Conservation (phyloP, 2,113 vertebrate species). For the Acrocephalus kingi region DNA sequence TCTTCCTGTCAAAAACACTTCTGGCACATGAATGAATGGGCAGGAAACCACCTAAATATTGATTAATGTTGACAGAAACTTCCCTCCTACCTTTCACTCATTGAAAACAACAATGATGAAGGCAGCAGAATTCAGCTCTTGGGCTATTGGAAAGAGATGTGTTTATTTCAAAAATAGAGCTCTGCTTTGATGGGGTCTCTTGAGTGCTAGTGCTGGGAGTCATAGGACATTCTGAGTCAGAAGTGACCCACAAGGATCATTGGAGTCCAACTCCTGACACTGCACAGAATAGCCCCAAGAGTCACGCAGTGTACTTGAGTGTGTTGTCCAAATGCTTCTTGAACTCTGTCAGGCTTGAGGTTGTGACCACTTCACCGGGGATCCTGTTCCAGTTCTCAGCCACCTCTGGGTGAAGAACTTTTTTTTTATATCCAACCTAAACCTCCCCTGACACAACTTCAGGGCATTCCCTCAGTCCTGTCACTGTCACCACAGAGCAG, state of each 20-base stretch:
- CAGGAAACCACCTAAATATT: constrained; percentile 16
- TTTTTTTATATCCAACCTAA: not conserved
- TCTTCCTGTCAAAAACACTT: not conserved
- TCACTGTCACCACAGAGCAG: not conserved
- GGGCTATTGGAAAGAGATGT: not conserved
- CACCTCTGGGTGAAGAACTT: not conserved
- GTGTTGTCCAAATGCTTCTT: not conserved
- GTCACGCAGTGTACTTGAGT: not conserved
- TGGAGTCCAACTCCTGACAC: not conserved
- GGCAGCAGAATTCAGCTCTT: not conserved
- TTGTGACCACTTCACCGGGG: not conserved
- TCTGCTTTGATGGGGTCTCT: not conserved
- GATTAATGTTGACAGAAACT: constrained; percentile 7
- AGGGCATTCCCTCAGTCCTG: not conserved
- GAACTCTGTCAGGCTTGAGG: not conserved
- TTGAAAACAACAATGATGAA: not conserved
- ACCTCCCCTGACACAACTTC: not conserved
- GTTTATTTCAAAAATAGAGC: not conserved
- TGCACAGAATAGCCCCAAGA: not conserved
- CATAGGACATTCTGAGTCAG: not conserved
- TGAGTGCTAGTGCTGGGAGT: not conserved
- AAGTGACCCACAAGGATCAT: not conserved
- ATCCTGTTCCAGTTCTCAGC: not conserved
- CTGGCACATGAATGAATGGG: not conserved
- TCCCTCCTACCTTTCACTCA: not conserved